Conservation (phyloP, 2,113 vertebrate genomes). For the Mionectes macconnelli region DNA sequence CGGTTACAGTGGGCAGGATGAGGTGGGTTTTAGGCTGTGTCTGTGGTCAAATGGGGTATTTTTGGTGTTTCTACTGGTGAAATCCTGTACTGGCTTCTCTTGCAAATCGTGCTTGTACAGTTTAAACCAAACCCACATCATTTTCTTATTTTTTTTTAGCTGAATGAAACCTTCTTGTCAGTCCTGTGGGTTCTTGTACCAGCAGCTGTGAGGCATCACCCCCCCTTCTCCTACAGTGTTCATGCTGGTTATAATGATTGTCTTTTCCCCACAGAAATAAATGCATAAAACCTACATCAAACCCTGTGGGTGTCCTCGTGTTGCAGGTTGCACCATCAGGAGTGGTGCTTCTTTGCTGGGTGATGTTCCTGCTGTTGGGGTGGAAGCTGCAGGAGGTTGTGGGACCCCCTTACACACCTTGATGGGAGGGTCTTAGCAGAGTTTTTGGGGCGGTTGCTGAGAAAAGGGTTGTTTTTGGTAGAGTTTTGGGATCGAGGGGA, state of each 20-base stretch:
- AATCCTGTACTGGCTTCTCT: accelerated
- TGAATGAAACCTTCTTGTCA: background rate
- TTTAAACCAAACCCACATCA: accelerated
- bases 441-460: background rate
- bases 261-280: background rate
- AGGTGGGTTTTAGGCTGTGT: background rate
- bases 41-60: background rate
- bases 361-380: background rate
- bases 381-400: background rate
- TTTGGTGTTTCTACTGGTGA: background rate
- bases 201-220: background rate
- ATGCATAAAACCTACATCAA: accelerated
- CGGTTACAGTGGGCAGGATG: accelerated
- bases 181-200: background rate
- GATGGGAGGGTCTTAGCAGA: background rate
- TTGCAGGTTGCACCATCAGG: background rate
- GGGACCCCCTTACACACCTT: too few species aligned
- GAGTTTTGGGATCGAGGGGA: background rate
- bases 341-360: background rate
- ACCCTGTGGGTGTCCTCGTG: background rate
- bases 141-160: background rate
- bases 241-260: background rate
- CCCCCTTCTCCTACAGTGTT: background rate
- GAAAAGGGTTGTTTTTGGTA: background rate
- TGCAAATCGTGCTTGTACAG: accelerated